Base-by-base conservation (phyloP, 2,113 vertebrate species). In the Sapayoa aenigma region DNA sequence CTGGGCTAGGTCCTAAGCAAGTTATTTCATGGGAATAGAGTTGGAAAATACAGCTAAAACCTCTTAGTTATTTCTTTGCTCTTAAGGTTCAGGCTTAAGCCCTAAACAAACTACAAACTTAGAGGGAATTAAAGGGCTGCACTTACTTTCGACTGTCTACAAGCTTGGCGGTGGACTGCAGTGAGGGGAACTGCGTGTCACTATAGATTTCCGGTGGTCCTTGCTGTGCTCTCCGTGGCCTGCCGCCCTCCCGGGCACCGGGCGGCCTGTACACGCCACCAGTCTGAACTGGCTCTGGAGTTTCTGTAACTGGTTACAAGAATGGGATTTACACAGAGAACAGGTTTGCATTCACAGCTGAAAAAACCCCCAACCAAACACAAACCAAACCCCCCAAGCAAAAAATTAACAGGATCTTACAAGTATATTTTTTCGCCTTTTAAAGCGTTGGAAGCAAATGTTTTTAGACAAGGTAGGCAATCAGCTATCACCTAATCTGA, bases 211-310 rank as follows among this genome's bases (percentile, higher is more conserved):
- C 99, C 11, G 99, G 99, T 37, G 99, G 99, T 59, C 99, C 99
- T 93, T 99, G 99, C 67, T 98, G 98, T 7, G 58, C 97, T 88
- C 98, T 97, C 93, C 98, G 98, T 15, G 97, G 97, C 39, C 98
- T 97, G 84, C 98, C 96, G 2, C 98, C 96, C 91, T 98, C 96
- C 86, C 99, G 98, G 95, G 99, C 99, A 3, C 99, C 99, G 4
- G 99, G 99, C 14, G 99, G 99, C 92, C 99, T 98, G 96, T 99
- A 99, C 19, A 99, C 99, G 8, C 99, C 99, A 6, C 99, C 98
- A 7, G 96, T 95, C 93, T 97, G 97, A n/a, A 95, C 97, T 3
- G 98, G 97, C 60, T 99, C 99, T 12, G 98, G 98, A 44, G 97
- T 82, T 97, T 99, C 99, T 96, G 96, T 76, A 94, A 98, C 97